These are phyloP conservation scores for Darevskia mixta DNA, from an alignment of 2,797 vertebrate genomes.

Conservation along the genomic window DNA sequence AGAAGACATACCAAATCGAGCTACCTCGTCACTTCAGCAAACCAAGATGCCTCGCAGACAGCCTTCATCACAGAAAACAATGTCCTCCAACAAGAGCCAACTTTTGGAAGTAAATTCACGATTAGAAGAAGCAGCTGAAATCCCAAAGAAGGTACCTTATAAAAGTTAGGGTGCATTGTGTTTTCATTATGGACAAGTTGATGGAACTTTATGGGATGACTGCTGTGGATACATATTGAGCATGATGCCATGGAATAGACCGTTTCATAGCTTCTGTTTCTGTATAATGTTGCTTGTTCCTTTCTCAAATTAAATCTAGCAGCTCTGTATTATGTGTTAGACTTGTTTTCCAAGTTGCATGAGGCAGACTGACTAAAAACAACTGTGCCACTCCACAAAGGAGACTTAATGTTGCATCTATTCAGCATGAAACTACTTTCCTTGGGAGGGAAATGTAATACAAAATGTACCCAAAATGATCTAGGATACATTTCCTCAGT, in stretches of 20 bases:
- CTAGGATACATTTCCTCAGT: not conserved
- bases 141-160: conserved; percentile 16
- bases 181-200: not conserved
- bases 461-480: not conserved
- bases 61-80: not conserved
- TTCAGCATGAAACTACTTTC: not conserved
- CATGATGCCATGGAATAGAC: too few species aligned
- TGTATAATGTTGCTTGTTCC: not conserved
- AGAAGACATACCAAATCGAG: conserved; percentile 45
- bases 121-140: conserved; percentile 14
- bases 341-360: not conserved
- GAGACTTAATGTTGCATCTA: not conserved
- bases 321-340: not conserved
- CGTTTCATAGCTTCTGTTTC: not conserved
- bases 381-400: not conserved
- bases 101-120: not conserved
- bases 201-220: not conserved
- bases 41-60: conserved; percentile 21
- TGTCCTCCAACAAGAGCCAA: not conserved
- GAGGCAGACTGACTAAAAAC: not conserved
- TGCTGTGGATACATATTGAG: not conserved
- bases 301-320: not conserved
- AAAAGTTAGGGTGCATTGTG: not conserved
- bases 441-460: not conserved
- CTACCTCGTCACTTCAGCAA: conserved; percentile 8